Evolutionary conservation across 2,797 vertebrate species (phyloP).

Genomic region (Sebastiscus tertius): DNA sequence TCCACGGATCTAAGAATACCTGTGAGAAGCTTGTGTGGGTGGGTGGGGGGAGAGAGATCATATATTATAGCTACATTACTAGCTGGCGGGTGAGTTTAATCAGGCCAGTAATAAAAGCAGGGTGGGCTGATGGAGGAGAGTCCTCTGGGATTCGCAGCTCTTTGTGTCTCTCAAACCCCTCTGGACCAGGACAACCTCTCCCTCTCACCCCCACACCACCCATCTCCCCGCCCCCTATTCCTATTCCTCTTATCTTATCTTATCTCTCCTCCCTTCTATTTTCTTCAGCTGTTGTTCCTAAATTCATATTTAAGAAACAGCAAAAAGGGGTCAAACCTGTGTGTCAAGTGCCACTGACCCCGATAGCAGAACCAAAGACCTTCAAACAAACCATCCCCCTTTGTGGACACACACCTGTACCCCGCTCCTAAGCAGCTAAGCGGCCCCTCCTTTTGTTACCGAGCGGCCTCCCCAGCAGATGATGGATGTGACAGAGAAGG

Average conservation of each 20-base stretch:
- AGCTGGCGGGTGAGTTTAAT: conserved; percentile 66
- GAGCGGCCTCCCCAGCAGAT: conserved; percentile 29
- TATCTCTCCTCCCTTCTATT: background rate
- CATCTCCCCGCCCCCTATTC: conserved; percentile 9
- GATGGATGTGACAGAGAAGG: conserved; percentile 74
- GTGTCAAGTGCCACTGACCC: background rate
- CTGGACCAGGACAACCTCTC: conserved; percentile 43
- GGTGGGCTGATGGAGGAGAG: conserved; percentile 61
- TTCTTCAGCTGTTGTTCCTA: background rate
- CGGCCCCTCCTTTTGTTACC: background rate
- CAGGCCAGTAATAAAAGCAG: conserved; percentile 70
- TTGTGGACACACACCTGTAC: conserved; percentile 48
- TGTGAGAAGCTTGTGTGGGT: conserved; percentile 30
- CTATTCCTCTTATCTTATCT: background rate
- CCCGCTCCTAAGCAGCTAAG: background rate
- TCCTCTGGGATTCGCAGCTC: conserved; percentile 69
- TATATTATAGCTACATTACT: conserved; percentile 67
- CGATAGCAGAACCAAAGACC: background rate
- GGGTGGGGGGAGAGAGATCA: conserved; percentile 7
- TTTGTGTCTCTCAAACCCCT: conserved; percentile 70
- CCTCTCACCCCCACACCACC: conserved; percentile 25
- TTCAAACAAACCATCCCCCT: conserved; percentile 10
- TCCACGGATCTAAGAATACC: conserved; percentile 58
- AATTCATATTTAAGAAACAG: background rate
- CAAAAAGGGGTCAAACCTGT: background rate